These are phyloP conservation scores for Protonemura montana DNA, from an alignment of 2,888 invertebrate species.

Conservation along the genomic window DNA sequence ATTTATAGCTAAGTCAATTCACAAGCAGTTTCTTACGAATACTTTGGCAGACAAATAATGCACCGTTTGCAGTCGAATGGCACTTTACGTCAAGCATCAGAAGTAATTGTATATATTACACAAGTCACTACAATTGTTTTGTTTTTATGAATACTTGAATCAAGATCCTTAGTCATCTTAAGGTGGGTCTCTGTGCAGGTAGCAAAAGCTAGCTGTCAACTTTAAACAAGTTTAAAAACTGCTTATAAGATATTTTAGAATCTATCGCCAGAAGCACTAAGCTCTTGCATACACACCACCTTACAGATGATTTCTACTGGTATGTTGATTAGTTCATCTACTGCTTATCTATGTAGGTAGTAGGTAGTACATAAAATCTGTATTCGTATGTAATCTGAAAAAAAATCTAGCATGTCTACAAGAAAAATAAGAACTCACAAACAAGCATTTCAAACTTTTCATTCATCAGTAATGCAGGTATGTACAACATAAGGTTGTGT, in stretches of 20 bases:
- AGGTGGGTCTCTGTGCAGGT: not conserved
- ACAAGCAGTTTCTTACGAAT: conserved; percentile 14
- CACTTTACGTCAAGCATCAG: conserved; percentile 32
- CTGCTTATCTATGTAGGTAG: conserved; percentile 13
- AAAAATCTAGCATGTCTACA: conserved; percentile 19
- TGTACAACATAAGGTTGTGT: not conserved
- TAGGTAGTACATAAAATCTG: not conserved
- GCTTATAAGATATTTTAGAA: not conserved
- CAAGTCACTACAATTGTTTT: conserved; percentile 42
- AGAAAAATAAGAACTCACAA: conserved; percentile 32
- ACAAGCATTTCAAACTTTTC: conserved; percentile 36
- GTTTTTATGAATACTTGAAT: conserved; percentile 1
- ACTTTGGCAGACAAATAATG: not conserved
- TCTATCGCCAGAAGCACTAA: not conserved
- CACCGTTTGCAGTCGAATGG: conserved; percentile 1
- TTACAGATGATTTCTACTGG: not conserved
- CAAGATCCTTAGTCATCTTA: conserved; percentile 17
- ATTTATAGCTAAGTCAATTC: conserved; percentile 13
- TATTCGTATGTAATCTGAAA: not conserved
- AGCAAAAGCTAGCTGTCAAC: not conserved
- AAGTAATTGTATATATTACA: conserved; percentile 35
- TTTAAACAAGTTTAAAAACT: not conserved
- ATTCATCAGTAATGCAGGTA: conserved; percentile 30
- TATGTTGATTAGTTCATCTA: conserved; percentile 15
- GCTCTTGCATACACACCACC: not conserved